Percentiles rank a stretch among this genome's conserved stretches.
phyloP scores from a whole-genome alignment of 1,140 invertebrate species.

The Leguminivora glycinivorella region DNA sequence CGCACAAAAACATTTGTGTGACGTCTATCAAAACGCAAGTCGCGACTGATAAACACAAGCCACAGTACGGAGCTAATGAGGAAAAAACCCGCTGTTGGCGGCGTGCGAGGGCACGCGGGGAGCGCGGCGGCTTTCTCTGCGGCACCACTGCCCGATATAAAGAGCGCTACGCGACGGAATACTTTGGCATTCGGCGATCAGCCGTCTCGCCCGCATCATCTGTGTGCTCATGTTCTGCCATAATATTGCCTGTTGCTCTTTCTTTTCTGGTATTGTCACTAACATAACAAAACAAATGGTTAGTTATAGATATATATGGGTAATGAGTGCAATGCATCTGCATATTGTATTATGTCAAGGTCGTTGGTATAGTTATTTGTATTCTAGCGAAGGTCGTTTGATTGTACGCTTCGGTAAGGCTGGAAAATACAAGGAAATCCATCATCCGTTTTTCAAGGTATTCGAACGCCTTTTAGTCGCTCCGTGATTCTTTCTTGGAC shows the following conservation, averaged over 20 bases:
- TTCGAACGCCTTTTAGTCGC: constrained; percentile 53
- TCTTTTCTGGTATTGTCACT: constrained; percentile 58
- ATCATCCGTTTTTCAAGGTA: constrained; percentile 72
- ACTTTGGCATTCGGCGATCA: constrained; percentile 77
- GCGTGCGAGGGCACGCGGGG: constrained; percentile 55
- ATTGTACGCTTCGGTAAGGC: constrained; percentile 56
- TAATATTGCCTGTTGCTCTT: constrained; percentile 50
- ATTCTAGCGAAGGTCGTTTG: constrained; percentile 69
- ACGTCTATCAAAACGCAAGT: constrained; percentile 47
- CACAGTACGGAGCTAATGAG: constrained; percentile 68
- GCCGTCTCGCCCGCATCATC: constrained; percentile 73
- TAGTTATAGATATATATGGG: constrained; percentile 62
- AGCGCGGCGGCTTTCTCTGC: constrained; percentile 74
- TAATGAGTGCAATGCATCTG: constrained; percentile 68
- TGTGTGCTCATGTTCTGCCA: constrained; percentile 53
- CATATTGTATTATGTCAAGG: constrained; percentile 72
- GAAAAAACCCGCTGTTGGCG: constrained; percentile 73
- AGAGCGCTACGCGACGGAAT: constrained; percentile 69
- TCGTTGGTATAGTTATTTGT: constrained; percentile 75
- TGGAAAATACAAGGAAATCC: constrained; percentile 75
- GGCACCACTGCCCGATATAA: constrained; percentile 68
- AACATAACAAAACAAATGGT: constrained; percentile 64
- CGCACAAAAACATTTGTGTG: constrained; percentile 27
- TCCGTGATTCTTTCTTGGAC: constrained; percentile 41
- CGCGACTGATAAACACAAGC: constrained; percentile 65